Base-by-base conservation (phyloP, 2,797 vertebrate species). In the Trematomus bernacchii region DNA sequence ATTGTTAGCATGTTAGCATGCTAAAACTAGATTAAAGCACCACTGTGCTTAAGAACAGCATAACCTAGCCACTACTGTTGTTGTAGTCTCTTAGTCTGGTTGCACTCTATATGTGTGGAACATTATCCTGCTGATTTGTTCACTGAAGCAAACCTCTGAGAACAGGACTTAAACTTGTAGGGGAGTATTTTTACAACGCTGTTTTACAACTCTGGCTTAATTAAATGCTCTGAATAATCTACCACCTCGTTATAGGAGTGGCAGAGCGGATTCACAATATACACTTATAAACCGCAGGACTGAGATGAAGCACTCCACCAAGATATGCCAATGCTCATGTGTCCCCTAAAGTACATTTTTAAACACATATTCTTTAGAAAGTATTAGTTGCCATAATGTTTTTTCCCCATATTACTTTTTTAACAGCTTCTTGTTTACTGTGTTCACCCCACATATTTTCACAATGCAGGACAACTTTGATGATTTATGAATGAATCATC, bases 401-500 rank as follows among this genome's bases (percentile, higher is more conserved):
- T 42, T 57, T 53, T 63, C 16, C 60, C 21, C 43, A 14, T 21
- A 19, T 71, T 59, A 40, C 70, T 55, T 75, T 10, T 46, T 80
- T 85, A 61, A 66, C 48, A 54, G 43, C 55, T 63, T 71, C 52
- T 27, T 79, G 51, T 84, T 85, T 77, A 69, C 59, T 37, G 50
- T 50, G 52, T 71, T 65, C 46, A 5, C 40, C 8, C 63, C 40
- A 7, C 11, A 16, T 54, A 47, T 76, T 77, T 61, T 73, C 64
- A 85, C 79, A 79, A 86, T 74, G 71, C 46, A 47, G 74, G n/a
- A 21, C 40, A 71, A 71, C 79, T 86, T 85, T 83, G 69, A 87
- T 88, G 68, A 85, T 83, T 85, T 78, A 80, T 90, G 73, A 85
- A 84, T 79, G 74, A 84, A 67, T 73, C 43, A 19, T 44, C 62